These are phyloP conservation scores for Malurus alboscapulatus DNA, from an alignment of 2,113 vertebrate genomes.

Conservation along the genomic window DNA sequence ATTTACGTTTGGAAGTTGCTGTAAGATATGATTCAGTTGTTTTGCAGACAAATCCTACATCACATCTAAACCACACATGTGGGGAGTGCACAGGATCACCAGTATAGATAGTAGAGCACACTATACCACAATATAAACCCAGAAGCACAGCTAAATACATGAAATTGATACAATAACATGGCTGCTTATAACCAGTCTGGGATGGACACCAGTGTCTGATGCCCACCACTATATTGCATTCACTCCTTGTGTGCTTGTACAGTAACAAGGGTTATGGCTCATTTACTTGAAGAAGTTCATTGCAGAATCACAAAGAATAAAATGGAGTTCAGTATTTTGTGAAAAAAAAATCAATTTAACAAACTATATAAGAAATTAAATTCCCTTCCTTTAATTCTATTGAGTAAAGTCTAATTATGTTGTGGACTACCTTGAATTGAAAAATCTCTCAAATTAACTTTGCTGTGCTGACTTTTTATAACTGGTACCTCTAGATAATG, in stretches of 20 bases:
- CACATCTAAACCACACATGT: background rate
- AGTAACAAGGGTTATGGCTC: background rate
- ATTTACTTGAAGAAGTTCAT: background rate
- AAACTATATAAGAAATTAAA: background rate
- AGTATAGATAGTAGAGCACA: fast-evolving
- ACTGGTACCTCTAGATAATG: background rate
- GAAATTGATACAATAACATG: background rate
- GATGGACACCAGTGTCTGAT: background rate
- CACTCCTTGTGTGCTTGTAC: background rate
- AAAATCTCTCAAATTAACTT: background rate
- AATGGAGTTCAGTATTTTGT: background rate
- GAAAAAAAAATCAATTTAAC: background rate
- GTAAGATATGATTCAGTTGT: background rate
- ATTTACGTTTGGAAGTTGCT: background rate
- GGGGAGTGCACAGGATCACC: background rate
- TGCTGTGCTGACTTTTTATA: background rate
- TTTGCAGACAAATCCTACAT: background rate
- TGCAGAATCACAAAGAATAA: background rate
- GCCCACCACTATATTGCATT: background rate
- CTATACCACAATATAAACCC: background rate
- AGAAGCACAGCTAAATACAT: background rate
- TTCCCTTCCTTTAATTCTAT: background rate
- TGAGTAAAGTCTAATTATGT: background rate
- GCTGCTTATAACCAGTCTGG: background rate
- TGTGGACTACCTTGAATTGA: background rate